These are phyloP conservation scores for Tragelaphus oryx DNA, from an alignment of 2,797 vertebrate species.

Conservation along the genomic window DNA sequence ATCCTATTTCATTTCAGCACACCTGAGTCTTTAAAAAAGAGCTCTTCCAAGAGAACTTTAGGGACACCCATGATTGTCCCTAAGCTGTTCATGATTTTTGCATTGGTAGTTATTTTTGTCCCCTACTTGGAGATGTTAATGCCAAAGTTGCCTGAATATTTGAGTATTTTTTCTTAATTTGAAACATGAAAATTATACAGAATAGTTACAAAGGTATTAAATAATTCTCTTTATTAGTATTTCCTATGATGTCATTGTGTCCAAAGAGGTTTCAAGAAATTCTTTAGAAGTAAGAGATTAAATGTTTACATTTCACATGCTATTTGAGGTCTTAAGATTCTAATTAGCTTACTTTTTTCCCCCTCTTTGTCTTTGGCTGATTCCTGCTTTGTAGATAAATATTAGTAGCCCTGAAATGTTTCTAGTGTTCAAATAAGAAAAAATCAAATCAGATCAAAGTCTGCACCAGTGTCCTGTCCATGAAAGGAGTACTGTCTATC, in stretches of 20 bases:
- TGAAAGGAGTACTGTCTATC: conserved; percentile 16
- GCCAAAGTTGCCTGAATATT: conserved; percentile 56
- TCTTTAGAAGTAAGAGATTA: conserved; percentile 69
- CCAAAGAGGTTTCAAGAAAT: conserved; percentile 34
- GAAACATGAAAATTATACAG: conserved; percentile 33
- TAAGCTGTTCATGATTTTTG: conserved; percentile 46
- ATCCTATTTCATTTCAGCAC: background rate
- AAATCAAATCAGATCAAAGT: conserved; percentile 18
- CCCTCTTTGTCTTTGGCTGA: background rate
- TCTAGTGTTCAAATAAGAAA: conserved; percentile 70
- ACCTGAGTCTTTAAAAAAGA: background rate
- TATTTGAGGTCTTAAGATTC: conserved; percentile 36
- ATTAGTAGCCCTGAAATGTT: conserved; percentile 50
- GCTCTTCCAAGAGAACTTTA: conserved; percentile 41
- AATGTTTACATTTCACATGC: conserved; percentile 62
- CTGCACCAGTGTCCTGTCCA: background rate
- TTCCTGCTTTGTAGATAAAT: conserved; percentile 41
- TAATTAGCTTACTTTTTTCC: background rate
- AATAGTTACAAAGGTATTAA: conserved; percentile 58
- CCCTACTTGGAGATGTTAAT: conserved; percentile 38
- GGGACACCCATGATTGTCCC: background rate
- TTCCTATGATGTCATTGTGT: background rate
- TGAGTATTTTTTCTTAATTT: conserved; percentile 55
- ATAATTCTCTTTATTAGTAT: conserved; percentile 56
- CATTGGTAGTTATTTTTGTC: conserved; percentile 26